Base-by-base conservation (phyloP, 1,140 invertebrate genomes). In the Xylocopa sonorina region DNA sequence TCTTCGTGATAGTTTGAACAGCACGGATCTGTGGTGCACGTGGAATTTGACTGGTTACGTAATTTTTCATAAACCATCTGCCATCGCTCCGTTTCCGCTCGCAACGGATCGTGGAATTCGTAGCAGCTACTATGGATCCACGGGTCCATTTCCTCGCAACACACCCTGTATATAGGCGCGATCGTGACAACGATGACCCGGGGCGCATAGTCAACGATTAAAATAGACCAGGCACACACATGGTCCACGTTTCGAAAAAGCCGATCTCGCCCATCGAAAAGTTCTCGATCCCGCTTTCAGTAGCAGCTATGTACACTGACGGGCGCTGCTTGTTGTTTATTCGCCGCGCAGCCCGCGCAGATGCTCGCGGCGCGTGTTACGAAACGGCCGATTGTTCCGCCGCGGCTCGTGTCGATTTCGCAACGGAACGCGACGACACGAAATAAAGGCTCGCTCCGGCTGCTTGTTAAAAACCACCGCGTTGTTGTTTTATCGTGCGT, bases 361-460 rank as follows among this genome's bases (percentile, higher is more conserved):
- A 73, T 78, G 76, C 57, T 58, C 67, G 66, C 68, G 53, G 63
- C 73, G 46, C 51, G 43, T 9, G 57, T 78, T 78, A 64, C 77
- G 77, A 78, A 78, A 78, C 69, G 3, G 16, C 21, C 68, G 77
- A 78, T 78, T 78, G 77, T 78, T 62, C 50, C 58, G 18, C 21
- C n/a, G n/a, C n/a, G 18, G 29, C 38, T 21, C 29, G 10, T 21
- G 38, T 57, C 41, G 50, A 63, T 78, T 73, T 62, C 77, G 58
- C 48, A 72, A 72, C 76, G 34, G 48, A 67, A 43, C 73, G 60
- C 73, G 60, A 7, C 21, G 32, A 21, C 57, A 9, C 34, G 34
- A 27, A 57, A 46, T 73, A 57, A 62, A 78, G 57, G 16, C 55
- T 63, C 9, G 51, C 69, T 38, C 10, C 34, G 2, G 41, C 9